phyloP scores from a whole-genome alignment of 2,888 invertebrate genomes.

The Trissoscelio sp. region DNA sequence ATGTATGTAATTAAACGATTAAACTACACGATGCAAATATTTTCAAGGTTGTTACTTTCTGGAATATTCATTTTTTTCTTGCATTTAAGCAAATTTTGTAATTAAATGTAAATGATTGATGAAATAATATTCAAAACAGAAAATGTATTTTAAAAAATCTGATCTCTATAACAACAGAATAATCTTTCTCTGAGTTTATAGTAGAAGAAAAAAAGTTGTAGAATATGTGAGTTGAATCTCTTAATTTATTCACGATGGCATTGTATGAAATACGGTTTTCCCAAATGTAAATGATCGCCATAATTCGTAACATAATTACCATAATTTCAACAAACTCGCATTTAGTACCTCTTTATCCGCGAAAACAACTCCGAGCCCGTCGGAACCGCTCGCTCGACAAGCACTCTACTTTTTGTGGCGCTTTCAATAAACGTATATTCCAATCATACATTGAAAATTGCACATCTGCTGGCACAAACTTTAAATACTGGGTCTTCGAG shows the following conservation, averaged over 20 bases:
- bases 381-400: constrained; percentile 14
- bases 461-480: constrained; percentile 62
- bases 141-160: no score
- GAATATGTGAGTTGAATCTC: no score
- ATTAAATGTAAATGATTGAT: no score
- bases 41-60: not conserved
- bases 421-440: constrained; percentile 61
- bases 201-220: no score
- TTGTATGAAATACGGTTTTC: constrained; percentile 6
- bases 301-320: constrained; percentile 32
- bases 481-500: constrained; percentile 55
- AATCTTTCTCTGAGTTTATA: no score
- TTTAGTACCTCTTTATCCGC: constrained; percentile 59
- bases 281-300: constrained; percentile 31
- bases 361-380: constrained; percentile 34
- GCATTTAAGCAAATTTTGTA: no score
- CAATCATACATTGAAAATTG: constrained; percentile 61
- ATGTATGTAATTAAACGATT: constrained; percentile 18
- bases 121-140: no score
- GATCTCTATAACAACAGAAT: no score
- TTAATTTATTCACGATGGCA: constrained; percentile 25
- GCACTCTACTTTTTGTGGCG: constrained; percentile 37
- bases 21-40: constrained; percentile 20
- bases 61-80: no score
- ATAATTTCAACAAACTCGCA: constrained; percentile 60